Percentiles rank a stretch among this genome's conserved stretches.
phyloP scores from a whole-genome alignment of 2,113 vertebrate species.

The Tringa solitaria region DNA sequence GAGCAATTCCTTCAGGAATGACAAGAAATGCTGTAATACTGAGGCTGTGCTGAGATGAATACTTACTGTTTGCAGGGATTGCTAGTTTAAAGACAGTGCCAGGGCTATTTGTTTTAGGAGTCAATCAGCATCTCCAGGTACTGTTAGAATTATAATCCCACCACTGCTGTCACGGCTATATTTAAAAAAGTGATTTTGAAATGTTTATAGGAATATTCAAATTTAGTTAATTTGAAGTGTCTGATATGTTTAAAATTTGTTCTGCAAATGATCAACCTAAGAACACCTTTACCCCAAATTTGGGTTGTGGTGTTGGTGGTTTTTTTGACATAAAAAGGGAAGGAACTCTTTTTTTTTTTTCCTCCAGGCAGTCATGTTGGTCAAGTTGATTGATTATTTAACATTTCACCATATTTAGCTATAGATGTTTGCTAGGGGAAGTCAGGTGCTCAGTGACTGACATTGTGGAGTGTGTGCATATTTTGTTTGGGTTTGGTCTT shows the following conservation, averaged over 20 bases:
- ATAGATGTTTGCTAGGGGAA: background rate
- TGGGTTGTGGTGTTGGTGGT: background rate
- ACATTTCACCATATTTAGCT: background rate
- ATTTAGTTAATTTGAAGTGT: background rate
- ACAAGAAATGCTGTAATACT: background rate
- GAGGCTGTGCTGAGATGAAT: background rate
- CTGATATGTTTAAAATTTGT: background rate
- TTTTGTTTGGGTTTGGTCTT: background rate
- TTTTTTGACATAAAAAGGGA: background rate
- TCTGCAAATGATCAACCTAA: background rate
- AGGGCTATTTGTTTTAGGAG: background rate
- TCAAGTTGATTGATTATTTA: background rate
- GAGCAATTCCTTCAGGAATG: background rate
- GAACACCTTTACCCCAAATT: background rate
- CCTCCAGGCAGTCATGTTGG: background rate
- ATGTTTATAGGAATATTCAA: background rate
- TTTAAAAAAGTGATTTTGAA: background rate
- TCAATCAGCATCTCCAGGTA: background rate
- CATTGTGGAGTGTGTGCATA: background rate
- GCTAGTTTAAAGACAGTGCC: background rate
- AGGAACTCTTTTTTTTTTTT: background rate
- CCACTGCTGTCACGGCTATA: background rate
- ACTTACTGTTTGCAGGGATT: background rate
- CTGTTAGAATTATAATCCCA: background rate
- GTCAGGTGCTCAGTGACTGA: background rate